Percentiles rank a stretch among this genome's conserved stretches.
phyloP scores from a whole-genome alignment of 2,888 invertebrate genomes.

The Alviniconcha strummeri region DNA sequence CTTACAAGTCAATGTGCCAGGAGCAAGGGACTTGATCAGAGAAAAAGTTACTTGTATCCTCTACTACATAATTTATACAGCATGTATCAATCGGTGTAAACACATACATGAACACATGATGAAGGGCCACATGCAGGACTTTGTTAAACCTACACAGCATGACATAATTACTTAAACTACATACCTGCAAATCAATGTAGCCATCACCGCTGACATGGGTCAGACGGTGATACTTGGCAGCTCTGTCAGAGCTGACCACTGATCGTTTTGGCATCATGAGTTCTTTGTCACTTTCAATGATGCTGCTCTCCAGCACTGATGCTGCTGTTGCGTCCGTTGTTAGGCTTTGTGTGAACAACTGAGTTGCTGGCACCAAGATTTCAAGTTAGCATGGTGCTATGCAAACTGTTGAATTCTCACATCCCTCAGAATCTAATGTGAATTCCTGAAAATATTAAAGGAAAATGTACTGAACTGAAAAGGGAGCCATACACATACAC shows the following conservation, averaged over 20 bases:
- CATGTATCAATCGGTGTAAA: no score
- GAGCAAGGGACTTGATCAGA: no score
- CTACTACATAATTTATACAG: no score
- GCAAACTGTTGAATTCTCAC: background rate
- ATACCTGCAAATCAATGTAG: constrained; percentile 53
- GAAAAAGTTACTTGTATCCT: no score
- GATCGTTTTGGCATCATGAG: constrained; percentile 38
- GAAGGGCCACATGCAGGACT: no score
- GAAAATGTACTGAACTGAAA: background rate
- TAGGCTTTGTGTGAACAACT: no score
- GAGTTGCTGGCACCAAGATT: no score
- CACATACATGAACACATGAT: no score
- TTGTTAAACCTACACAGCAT: background rate
- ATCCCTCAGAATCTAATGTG: background rate
- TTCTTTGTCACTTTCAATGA: constrained; percentile 19
- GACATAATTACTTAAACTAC: background rate
- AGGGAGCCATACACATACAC: background rate
- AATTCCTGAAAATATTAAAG: background rate
- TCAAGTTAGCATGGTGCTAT: background rate
- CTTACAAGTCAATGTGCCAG: no score
- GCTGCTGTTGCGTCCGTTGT: no score
- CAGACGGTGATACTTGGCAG: constrained; percentile 49
- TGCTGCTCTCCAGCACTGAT: background rate
- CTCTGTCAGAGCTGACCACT: constrained; percentile 9
- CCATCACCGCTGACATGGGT: constrained; percentile 48